Conservation (phyloP, 2,113 vertebrate species). For the Lanius collurio region DNA sequence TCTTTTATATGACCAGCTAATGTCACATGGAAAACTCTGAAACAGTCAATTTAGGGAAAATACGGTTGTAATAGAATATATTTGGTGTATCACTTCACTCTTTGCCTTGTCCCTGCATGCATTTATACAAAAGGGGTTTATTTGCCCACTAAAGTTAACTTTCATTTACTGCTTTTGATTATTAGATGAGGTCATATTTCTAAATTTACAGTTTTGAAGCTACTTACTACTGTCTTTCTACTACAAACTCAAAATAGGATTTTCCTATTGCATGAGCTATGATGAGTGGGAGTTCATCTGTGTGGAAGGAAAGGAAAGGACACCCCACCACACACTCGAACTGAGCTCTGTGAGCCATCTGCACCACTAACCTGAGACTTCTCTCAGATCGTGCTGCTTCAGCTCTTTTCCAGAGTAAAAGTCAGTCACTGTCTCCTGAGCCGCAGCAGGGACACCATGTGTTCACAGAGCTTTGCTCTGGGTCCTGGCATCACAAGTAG, state of each 20-base stretch:
- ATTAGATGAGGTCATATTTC: not conserved
- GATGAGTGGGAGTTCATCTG: not conserved
- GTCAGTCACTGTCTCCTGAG: not conserved
- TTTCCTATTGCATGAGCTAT: not conserved
- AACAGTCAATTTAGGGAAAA: not conserved
- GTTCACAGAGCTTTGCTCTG: not conserved
- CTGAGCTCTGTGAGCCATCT: not conserved
- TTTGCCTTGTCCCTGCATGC: not conserved
- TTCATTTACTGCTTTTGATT: not conserved
- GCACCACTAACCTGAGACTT: not conserved
- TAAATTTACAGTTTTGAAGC: not conserved
- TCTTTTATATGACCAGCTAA: not conserved
- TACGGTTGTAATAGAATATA: not conserved
- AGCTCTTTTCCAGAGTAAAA: not conserved
- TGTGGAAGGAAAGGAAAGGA: not conserved
- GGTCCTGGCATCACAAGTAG: not conserved
- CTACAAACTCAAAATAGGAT: not conserved
- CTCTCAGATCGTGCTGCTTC: not conserved
- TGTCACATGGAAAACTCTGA: not conserved
- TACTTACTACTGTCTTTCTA: not conserved
- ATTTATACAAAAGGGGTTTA: not conserved
- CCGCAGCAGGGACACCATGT: rapidly evolving
- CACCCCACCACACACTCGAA: rapidly evolving
- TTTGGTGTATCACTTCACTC: not conserved
- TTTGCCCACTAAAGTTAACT: not conserved